phyloP scores from a whole-genome alignment of 2,797 vertebrate species.

The Eurystomus glaucurus region DNA sequence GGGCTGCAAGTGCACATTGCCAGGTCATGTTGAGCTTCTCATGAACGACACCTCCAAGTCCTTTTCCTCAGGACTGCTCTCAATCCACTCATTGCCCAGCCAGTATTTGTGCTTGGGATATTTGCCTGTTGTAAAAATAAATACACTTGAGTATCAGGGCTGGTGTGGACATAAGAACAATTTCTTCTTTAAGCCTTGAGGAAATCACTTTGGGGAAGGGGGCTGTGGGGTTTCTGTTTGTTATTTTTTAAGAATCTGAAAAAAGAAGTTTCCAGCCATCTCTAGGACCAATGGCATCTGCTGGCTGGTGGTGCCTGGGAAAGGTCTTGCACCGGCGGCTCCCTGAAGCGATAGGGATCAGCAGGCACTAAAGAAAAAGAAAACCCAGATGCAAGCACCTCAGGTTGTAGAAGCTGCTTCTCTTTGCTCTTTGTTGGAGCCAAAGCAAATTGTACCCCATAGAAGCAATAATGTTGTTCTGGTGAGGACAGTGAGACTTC shows the following conservation, averaged over 20 bases:
- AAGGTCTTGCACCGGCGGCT: background rate
- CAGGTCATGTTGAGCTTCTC: background rate
- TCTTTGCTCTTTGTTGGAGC: background rate
- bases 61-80: background rate
- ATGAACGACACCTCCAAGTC: background rate
- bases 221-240: accelerated
- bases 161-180: background rate
- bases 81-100: background rate
- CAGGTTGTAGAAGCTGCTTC: background rate
- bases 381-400: accelerated
- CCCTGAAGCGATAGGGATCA: background rate
- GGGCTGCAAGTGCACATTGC: background rate
- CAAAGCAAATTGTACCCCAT: background rate
- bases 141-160: background rate
- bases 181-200: background rate
- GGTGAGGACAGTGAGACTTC: background rate
- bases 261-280: background rate
- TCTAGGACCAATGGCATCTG: background rate
- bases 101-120: background rate
- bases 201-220: background rate
- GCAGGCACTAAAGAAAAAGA: accelerated
- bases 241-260: background rate
- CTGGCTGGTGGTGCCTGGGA: background rate
- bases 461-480: accelerated
- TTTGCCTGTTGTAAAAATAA: background rate